Conservation (phyloP, 2,797 vertebrate species). For the Onychomys torridus region DNA sequence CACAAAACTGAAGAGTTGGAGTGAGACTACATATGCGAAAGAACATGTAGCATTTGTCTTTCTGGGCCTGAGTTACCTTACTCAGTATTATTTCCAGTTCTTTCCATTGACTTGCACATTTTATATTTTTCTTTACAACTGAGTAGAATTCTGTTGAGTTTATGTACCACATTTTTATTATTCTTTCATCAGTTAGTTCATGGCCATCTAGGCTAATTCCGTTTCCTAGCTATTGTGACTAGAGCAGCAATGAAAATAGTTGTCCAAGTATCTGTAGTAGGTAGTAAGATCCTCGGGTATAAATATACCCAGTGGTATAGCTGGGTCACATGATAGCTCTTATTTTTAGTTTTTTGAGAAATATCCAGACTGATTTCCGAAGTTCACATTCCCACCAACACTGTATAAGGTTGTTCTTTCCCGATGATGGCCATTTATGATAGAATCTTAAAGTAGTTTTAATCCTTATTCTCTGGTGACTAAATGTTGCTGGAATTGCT, state of each 20-base stretch:
- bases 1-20: neutral
- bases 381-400: neutral
- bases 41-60: neutral
- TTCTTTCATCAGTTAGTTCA: neutral
- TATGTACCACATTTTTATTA: neutral
- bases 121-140: neutral
- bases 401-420: neutral
- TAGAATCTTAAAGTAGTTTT: neutral
- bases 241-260: neutral
- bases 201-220: neutral
- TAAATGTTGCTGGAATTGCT: neutral
- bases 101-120: neutral
- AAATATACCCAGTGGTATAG: neutral
- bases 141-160: neutral
- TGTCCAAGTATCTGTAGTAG: neutral
- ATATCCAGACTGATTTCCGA: neutral
- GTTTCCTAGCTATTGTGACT: neutral
- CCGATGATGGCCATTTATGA: neutral
- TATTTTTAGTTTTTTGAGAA: neutral
- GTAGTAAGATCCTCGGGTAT: too few relatives aligned
- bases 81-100: neutral
- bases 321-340: neutral
- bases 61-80: neutral
- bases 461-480: neutral
- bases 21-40: neutral